These are phyloP conservation scores for Erynnis tages DNA, from an alignment of 2,888 invertebrate species.

Conservation along the genomic window DNA sequence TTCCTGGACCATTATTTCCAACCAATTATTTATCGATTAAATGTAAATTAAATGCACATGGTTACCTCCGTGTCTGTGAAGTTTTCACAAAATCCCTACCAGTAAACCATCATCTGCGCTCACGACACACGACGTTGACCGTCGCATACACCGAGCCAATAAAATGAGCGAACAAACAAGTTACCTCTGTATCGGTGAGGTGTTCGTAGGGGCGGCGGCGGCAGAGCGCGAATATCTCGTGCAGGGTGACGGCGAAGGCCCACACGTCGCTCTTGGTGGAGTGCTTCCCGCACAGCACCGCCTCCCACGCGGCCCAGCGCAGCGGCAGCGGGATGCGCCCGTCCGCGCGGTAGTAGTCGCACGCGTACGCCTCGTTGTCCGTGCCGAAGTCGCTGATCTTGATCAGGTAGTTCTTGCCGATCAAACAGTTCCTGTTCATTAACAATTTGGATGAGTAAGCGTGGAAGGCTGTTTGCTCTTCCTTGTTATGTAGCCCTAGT, in stretches of 20 bases:
- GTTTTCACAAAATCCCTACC: too few relatives aligned
- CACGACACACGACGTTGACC: too few relatives aligned
- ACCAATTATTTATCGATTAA: too few relatives aligned
- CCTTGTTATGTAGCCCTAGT: too few relatives aligned
- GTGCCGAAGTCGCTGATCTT: slow-evolving; percentile 94
- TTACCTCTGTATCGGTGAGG: slow-evolving; percentile 87
- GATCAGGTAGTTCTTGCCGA: slow-evolving; percentile 90
- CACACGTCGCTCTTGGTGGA: slow-evolving; percentile 95
- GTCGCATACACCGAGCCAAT: too few relatives aligned
- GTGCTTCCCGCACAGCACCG: slow-evolving; percentile 89
- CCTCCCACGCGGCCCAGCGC: slow-evolving; percentile 96
- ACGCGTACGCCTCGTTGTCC: slow-evolving; percentile 88
- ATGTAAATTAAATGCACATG: too few relatives aligned
- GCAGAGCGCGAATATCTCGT: slow-evolving; percentile 92
- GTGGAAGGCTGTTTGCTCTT: too few relatives aligned
- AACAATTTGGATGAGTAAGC: background rate
- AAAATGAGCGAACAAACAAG: too few relatives aligned
- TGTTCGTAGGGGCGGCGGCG: slow-evolving; percentile 89
- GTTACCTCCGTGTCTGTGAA: too few relatives aligned
- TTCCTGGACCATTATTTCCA: too few relatives aligned
- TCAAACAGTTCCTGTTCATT: slow-evolving; percentile 87
- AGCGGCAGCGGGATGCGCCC: slow-evolving; percentile 90
- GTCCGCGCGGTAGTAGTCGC: slow-evolving; percentile 91
- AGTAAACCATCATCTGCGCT: too few relatives aligned
- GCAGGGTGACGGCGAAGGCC: slow-evolving; percentile 93